Percentiles rank a stretch among this genome's conserved stretches.
phyloP scores from a whole-genome alignment of 2,888 invertebrate species.

The Argyra leucocephala region DNA sequence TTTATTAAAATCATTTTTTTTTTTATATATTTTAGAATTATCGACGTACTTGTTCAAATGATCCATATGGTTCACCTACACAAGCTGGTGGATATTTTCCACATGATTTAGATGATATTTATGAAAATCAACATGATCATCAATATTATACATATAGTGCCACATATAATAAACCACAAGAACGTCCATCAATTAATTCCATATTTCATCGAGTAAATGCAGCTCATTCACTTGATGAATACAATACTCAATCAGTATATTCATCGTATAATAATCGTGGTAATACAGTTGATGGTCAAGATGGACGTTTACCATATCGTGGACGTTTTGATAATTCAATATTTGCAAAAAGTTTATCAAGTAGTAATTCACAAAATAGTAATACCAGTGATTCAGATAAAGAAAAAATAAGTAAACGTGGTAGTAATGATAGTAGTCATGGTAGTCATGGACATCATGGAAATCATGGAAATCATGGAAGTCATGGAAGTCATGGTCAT shows the following conservation, averaged over 20 bases:
- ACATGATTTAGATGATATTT: constrained; percentile 43
- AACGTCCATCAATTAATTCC: constrained; percentile 39
- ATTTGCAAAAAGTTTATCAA: constrained; percentile 36
- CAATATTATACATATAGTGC: constrained; percentile 42
- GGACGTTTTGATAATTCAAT: constrained; percentile 40
- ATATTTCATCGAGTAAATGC: constrained; percentile 40
- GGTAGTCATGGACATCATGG: constrained; percentile 46
- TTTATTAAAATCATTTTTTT: not conserved
- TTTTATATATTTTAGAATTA: constrained; percentile 30
- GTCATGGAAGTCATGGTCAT: constrained; percentile 35
- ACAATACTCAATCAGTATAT: constrained; percentile 24
- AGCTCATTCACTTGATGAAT: constrained; percentile 39
- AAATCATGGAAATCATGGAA: no score
- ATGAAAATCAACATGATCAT: constrained; percentile 40
- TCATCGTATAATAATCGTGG: constrained; percentile 18
- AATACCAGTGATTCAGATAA: constrained; percentile 27
- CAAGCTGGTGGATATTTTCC: constrained; percentile 35
- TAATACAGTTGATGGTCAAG: constrained; percentile 14
- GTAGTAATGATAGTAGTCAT: constrained; percentile 20
- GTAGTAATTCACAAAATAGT: constrained; percentile 28
- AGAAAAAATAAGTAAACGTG: constrained; percentile 25
- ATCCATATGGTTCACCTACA: constrained; percentile 34
- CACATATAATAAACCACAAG: constrained; percentile 30
- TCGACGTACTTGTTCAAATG: constrained; percentile 35
- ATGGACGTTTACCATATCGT: constrained; percentile 26